Conservation (phyloP, 37 sponge, comb jelly and placozoan species). For the Amphimedon queenslandica region DNA sequence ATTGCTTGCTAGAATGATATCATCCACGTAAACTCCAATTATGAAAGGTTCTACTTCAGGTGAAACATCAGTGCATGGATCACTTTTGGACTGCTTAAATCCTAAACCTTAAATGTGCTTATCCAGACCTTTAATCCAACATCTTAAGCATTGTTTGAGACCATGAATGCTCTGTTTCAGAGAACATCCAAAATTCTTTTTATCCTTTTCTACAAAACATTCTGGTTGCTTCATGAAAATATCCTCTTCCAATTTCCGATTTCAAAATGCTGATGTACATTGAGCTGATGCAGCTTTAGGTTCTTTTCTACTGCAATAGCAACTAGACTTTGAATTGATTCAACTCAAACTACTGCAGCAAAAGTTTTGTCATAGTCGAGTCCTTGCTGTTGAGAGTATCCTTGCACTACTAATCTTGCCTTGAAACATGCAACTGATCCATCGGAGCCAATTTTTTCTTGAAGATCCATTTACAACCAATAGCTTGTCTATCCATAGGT, state of each 20-base stretch:
- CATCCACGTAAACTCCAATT: slow-evolving; percentile 19
- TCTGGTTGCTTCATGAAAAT: slow-evolving; percentile 68
- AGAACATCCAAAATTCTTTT: slow-evolving; percentile 55
- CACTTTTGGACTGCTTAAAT: slow-evolving; percentile 41
- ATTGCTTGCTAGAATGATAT: not conserved
- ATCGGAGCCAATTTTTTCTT: slow-evolving; percentile 35
- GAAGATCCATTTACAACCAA: slow-evolving; percentile 69
- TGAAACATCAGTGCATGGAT: slow-evolving; percentile 46
- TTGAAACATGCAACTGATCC: slow-evolving; percentile 48
- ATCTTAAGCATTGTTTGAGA: slow-evolving; percentile 54
- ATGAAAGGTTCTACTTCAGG: slow-evolving; percentile 11
- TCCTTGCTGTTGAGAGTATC: slow-evolving; percentile 49
- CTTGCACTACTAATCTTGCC: slow-evolving; percentile 43
- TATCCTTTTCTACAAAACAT: slow-evolving; percentile 45
- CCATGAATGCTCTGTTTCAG: slow-evolving; percentile 68
- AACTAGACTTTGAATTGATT: slow-evolving; percentile 47
- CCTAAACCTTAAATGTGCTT: slow-evolving; percentile 42
- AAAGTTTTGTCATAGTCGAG: slow-evolving; percentile 64
- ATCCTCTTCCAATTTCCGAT: slow-evolving; percentile 48
- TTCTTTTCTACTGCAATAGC: slow-evolving; percentile 46
- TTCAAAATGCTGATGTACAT: slow-evolving; percentile 49
- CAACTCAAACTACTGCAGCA: slow-evolving; percentile 46
- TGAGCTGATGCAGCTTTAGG: slow-evolving; percentile 62
- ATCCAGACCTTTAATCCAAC: slow-evolving; percentile 61
- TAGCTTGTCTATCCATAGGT: slow-evolving; percentile 30